Percentiles rank a stretch among this genome's conserved stretches.
Evolutionary conservation across 1,140 invertebrate genomes (phyloP).

Genomic region (Pogonomyrmex californicus): DNA sequence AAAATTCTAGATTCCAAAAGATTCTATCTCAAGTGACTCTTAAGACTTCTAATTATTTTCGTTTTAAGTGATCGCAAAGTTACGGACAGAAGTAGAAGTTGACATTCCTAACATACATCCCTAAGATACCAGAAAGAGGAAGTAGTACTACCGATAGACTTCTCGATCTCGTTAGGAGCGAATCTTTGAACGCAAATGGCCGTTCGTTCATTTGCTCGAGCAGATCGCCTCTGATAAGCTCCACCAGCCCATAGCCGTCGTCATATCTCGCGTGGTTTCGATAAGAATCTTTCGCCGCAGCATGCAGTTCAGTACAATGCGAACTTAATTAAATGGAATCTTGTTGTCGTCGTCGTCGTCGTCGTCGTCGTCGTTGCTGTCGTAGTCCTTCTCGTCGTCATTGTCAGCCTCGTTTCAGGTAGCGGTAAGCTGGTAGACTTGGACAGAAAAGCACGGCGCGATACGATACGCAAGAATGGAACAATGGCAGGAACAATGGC

Average conservation of each 20-base stretch:
- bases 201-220: slow-evolving; percentile 76
- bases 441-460: slow-evolving; percentile 42
- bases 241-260: slow-evolving; percentile 61
- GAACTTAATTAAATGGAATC: slow-evolving; percentile 83
- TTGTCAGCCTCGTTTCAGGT: slow-evolving; percentile 38
- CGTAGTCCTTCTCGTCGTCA: slow-evolving; percentile 17
- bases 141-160: slow-evolving; percentile 23
- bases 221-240: slow-evolving; percentile 73
- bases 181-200: slow-evolving; percentile 60
- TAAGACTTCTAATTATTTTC: slow-evolving; percentile 56
- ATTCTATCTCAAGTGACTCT: not conserved
- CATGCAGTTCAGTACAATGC: slow-evolving; percentile 78
- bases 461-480: slow-evolving; percentile 30
- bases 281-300: slow-evolving; percentile 77
- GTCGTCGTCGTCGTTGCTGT: slow-evolving; percentile 1
- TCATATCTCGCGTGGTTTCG: slow-evolving; percentile 78
- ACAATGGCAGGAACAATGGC: slow-evolving; percentile 21
- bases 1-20: not conserved
- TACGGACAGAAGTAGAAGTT: slow-evolving; percentile 43
- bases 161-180: slow-evolving; percentile 75
- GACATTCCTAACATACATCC: slow-evolving; percentile 4
- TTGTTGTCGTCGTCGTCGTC: slow-evolving; percentile 5
- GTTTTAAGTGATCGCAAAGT: slow-evolving; percentile 12
- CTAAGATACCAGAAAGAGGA: slow-evolving; percentile 35
- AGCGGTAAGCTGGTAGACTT: slow-evolving; percentile 68